Base-by-base conservation (phyloP, 2,888 invertebrate species). In the Spilarctia lutea region DNA sequence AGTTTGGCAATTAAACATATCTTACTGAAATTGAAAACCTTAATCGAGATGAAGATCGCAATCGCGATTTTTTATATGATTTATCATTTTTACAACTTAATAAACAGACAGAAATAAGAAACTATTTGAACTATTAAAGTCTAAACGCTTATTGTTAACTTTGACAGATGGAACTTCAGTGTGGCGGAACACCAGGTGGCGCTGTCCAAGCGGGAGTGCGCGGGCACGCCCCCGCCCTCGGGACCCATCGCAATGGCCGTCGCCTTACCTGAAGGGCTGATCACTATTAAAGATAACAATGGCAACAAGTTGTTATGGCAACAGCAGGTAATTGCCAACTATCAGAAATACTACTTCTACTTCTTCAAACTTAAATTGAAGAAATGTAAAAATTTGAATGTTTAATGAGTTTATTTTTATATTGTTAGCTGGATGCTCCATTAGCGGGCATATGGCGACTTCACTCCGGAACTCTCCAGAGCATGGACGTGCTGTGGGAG, bases 361-460 rank as follows among this genome's bases (percentile, higher is more conserved):
- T 39, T 6, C 39, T 39, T 39, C 8, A 7, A 39, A 8, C 8
- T 27, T 27, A 63, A 63, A 63, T 27, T 63, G 8, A 63, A 63
- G 2, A 30, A 16, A 63, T 52, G 0, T 52, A 3, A 3, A 52
- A 24, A 4, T 8, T 56, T 13, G 18, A 30, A 8, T 63, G 16
- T 18, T 63, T 30, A 30, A 18, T 6, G 27, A 7, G 4, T 30
- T 27, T 60, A 7, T 24, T 35, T 39, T 35, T 39, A 39, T 39
- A 66, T 66, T 39, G 4, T n/a, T 90, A 98, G 97, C 97, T 99
- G 84, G 96, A 97, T 71, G 97, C 98, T 63, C 99, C 99, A 0
- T 97, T 99, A 80, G 98, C 98, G 0, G 97, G 97, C 85, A 97
- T 98, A 81, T 99, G 99, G 99, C 96, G 97, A n/a, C 96, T 98